A percentile compares a stretch with the other conserved stretches of the same genome.
These are phyloP conservation scores for Odontomyia ornata DNA, from an alignment of 2,888 invertebrate species.

Conservation along the genomic window DNA sequence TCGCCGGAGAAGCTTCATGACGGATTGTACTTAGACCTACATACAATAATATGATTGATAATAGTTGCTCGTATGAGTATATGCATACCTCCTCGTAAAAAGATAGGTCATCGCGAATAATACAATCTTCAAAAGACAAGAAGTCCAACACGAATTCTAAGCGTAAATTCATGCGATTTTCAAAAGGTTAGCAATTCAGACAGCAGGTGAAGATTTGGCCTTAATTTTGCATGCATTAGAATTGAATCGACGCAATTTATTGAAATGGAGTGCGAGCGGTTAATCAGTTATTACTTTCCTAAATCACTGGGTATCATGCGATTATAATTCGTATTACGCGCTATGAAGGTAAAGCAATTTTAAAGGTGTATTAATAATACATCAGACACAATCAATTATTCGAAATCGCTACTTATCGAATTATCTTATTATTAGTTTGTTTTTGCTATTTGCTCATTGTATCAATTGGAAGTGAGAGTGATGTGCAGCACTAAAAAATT, in stretches of 20 bases:
- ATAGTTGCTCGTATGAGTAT: background rate
- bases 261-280: conserved; percentile 12
- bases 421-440: too few relatives aligned
- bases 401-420: too few relatives aligned
- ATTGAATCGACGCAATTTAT: background rate
- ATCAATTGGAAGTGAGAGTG: too few relatives aligned
- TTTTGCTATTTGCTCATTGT: too few relatives aligned
- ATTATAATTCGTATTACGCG: background rate
- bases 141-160: background rate
- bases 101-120: background rate
- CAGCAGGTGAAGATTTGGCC: conserved; percentile 23
- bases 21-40: background rate
- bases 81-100: too few relatives aligned
- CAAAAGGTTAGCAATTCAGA: background rate
- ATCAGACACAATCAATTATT: background rate
- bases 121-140: background rate
- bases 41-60: background rate
- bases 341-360: background rate
- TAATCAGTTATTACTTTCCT: conserved; percentile 5
- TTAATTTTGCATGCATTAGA: conserved; percentile 30
- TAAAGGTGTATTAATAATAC: background rate
- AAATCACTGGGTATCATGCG: background rate
- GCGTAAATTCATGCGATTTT: too few relatives aligned
- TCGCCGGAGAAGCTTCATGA: background rate
- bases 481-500: too few relatives aligned